Percentiles rank a stretch among this genome's conserved stretches.
Conservation (phyloP, 1,140 invertebrate genomes). For the Matsumurasca onukii region DNA sequence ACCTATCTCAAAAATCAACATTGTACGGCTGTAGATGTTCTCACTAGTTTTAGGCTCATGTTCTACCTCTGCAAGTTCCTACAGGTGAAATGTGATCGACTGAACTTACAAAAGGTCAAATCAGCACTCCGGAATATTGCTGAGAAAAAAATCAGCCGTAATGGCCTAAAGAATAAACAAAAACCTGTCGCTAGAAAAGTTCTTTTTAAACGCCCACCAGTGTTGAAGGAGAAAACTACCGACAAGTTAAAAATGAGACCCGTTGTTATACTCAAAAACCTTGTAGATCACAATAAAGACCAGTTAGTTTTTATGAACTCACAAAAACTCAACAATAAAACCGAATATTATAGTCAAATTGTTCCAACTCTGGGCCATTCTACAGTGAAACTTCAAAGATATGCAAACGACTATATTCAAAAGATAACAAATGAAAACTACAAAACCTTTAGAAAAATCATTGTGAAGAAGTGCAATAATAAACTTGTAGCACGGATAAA, state of each 20-base stretch:
- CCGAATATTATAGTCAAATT: not conserved
- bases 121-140: not conserved
- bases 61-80: not conserved
- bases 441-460: not conserved
- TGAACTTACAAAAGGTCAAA: not conserved
- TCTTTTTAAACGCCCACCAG: not conserved
- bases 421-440: not conserved
- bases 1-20: not conserved
- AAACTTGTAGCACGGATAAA: not conserved
- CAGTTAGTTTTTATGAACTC: not conserved
- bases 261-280: not conserved
- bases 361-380: not conserved
- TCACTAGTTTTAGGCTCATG: not conserved
- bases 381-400: not conserved
- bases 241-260: not conserved
- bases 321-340: not conserved
- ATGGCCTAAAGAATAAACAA: too few relatives aligned
- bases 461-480: not conserved
- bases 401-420: not conserved
- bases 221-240: not conserved
- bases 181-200: not conserved
- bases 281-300: not conserved
- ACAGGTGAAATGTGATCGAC: not conserved
- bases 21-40: not conserved
- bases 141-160: not conserved